phyloP scores from a whole-genome alignment of 2,888 invertebrate genomes.

The Ariolimax columbianus region DNA sequence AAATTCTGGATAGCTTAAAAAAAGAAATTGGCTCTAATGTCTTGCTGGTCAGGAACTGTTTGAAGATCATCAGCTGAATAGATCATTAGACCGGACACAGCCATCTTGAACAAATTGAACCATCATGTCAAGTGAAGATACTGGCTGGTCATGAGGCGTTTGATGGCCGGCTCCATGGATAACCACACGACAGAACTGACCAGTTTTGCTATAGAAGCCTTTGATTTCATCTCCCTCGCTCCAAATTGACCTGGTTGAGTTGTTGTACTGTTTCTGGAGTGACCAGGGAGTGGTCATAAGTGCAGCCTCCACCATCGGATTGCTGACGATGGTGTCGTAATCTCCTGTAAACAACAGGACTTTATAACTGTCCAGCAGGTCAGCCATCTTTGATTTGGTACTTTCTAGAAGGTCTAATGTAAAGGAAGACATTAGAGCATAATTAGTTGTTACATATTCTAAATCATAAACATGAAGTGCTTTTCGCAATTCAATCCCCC shows the following conservation, averaged over 20 bases:
- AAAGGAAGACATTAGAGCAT: neutral
- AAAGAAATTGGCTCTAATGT: no score
- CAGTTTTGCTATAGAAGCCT: constrained; percentile 30
- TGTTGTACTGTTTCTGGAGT: constrained; percentile 27
- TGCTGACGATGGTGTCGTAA: neutral
- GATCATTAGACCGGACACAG: no score
- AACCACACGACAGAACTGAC: constrained; percentile 37
- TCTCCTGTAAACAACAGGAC: constrained; percentile 21
- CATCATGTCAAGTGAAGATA: constrained; percentile 14
- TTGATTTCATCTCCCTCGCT: neutral
- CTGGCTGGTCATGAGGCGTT: constrained; percentile 19
- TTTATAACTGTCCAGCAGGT: constrained; percentile 34
- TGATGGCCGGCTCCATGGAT: constrained; percentile 39
- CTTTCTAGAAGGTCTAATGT: neutral
- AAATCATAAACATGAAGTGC: neutral
- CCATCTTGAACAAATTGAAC: constrained; percentile 17
- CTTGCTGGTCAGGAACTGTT: no score
- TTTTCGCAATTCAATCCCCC: neutral
- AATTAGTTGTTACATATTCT: no score
- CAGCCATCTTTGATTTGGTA: constrained; percentile 24
- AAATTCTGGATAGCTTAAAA: no score
- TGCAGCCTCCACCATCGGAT: constrained; percentile 19
- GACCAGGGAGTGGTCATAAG: constrained; percentile 32
- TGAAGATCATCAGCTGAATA: no score
- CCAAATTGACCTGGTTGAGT: constrained; percentile 5